Evolutionary conservation across 2,888 invertebrate genomes (phyloP), one percentile per base, ranked within the genome.

Genomic region (Pemphredon lugubris): DNA sequence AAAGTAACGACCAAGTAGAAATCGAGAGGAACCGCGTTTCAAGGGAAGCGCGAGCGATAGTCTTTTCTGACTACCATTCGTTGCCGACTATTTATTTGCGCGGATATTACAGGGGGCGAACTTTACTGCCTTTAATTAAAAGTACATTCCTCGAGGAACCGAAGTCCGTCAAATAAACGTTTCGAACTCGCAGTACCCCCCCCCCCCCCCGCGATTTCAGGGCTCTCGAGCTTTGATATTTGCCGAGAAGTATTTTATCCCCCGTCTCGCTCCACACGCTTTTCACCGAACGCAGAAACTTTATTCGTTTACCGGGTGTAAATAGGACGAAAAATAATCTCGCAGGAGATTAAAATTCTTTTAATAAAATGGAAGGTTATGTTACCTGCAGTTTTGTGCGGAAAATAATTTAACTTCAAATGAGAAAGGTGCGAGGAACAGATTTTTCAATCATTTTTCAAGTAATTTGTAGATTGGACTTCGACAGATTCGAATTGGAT

Each of bases 111-210:
- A n/a, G 18, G 20, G 47, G 13, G 9, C 14, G 47, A 18, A 39
- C 26, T 47, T n/a, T 14, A 44, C 2, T 34, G 16, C 13, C 34
- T 71, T 71, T 70, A 70, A 71, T 70, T 71, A 71, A 71, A 70
- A 54, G 71, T 70, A 54, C 45, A 45, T 70, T 57, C 54, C 61
- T 37, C 40, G 39, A 69, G 32, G 42, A 50, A 13, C 53, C 32
- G 45, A 44, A 55, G 39, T 45, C 30, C 16, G 26, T 32, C 44
- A 26, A 26, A 30, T 7, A 16, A 67, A 48, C 44, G 30, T 69
- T 44, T 45, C 50, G 26, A 69, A 55, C 11, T 21, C 44, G n/a
- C n/a, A 16, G 42, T n/a, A 16, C 42, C 16, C 16, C 11, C 2
- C 1, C 18, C 16, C 16, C 20, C 7, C 14, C 40, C 26, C n/a